These are phyloP conservation scores for Heliconius charithonia DNA, from an alignment of 2,888 invertebrate species.

Conservation along the genomic window DNA sequence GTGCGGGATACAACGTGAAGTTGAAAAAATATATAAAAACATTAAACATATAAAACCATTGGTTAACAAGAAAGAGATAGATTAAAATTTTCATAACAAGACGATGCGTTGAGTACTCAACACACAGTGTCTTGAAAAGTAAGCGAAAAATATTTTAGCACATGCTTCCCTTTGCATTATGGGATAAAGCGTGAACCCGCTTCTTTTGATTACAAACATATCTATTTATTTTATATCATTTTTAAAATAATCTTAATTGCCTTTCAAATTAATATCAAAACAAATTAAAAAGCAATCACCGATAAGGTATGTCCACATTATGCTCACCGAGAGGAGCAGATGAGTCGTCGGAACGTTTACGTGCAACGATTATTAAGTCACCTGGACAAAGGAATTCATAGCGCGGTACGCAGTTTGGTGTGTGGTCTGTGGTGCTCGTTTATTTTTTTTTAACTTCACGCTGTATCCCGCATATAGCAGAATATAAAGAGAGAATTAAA, in stretches of 20 bases:
- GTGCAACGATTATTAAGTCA: constrained; percentile 32
- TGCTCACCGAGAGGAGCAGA: constrained; percentile 1
- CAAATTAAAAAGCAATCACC: constrained; percentile 9
- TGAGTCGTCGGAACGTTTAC: constrained; percentile 27
- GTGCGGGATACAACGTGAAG: neutral
- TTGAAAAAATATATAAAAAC: no score
- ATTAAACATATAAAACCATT: no score
- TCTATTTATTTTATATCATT: neutral
- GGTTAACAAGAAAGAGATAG: no score
- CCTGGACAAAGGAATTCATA: constrained; percentile 37
- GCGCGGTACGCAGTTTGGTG: constrained; percentile 22
- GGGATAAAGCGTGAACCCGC: neutral
- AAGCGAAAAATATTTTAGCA: no score
- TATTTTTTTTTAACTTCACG: neutral
- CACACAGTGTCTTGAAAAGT: no score
- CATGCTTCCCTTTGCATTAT: no score
- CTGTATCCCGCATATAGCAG: no score
- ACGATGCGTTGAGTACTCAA: no score
- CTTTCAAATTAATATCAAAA: neutral
- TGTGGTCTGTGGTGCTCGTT: neutral
- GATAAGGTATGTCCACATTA: constrained; percentile 8
- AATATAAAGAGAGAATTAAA: no score
- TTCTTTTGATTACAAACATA: neutral
- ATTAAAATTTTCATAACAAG: no score
- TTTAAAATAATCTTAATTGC: neutral